Conservation (phyloP, 2,888 invertebrate species). For the Drosophila mimetica region DNA sequence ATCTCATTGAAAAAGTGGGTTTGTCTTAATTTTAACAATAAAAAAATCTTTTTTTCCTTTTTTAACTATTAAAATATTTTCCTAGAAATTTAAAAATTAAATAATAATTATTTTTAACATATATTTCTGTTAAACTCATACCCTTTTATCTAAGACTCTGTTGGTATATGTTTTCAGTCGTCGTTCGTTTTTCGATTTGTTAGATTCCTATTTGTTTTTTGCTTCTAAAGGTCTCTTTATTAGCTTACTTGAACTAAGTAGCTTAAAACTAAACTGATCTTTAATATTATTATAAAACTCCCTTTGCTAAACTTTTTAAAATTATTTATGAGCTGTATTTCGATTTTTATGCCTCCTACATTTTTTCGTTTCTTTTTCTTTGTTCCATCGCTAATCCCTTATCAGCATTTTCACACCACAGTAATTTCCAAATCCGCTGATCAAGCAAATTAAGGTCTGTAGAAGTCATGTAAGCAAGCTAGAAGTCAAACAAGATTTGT, state of each 20-base stretch:
- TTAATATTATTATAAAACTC: not conserved
- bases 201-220: not conserved
- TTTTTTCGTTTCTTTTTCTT: conserved; percentile 30
- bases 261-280: not conserved
- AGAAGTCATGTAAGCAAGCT: conserved; percentile 24
- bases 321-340: not conserved
- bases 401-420: conserved; percentile 45
- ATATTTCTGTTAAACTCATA: not conserved
- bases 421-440: conserved; percentile 12
- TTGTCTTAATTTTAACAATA: no score
- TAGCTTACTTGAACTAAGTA: not conserved
- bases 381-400: conserved; percentile 29
- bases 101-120: no score
- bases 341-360: conserved; percentile 7
- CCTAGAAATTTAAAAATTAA: not conserved
- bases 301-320: not conserved
- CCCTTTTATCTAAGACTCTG: conserved; percentile 11
- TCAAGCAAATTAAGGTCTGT: conserved; percentile 14
- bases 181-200: not conserved
- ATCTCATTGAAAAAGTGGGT: no score
- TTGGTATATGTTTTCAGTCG: not conserved
- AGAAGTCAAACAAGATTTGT: conserved; percentile 21
- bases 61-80: no score
- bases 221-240: not conserved
- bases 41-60: no score